Evolutionary conservation across 2,797 vertebrate species (phyloP).

Genomic region (Anolis apletophallus): DNA sequence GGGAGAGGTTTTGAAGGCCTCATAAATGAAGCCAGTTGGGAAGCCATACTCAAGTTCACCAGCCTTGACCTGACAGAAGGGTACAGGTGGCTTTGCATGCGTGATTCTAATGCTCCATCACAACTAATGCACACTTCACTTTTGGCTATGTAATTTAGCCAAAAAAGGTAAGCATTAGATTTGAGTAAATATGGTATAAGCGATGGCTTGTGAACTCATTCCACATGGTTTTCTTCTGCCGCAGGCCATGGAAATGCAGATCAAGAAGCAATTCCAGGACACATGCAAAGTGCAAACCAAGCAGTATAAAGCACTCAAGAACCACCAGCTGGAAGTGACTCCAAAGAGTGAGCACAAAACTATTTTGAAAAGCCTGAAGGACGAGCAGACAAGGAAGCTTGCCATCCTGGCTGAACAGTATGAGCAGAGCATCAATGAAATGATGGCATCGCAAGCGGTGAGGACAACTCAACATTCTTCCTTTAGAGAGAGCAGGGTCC

Average conservation of each 20-base stretch:
- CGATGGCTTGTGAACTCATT: background rate
- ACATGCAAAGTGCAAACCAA: slow-evolving; percentile 99
- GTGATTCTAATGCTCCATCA: too few species aligned
- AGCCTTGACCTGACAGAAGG: too few species aligned
- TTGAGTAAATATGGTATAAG: background rate
- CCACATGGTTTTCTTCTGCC: slow-evolving; percentile 35
- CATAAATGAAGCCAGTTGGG: too few species aligned
- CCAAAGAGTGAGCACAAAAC: slow-evolving; percentile 99
- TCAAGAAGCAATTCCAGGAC: slow-evolving; percentile 99
- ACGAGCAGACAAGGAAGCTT: slow-evolving; percentile 86
- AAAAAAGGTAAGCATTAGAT: too few species aligned
- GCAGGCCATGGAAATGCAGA: slow-evolving; percentile 99
- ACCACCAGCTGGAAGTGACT: slow-evolving; percentile 99
- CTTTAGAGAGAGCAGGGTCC: background rate
- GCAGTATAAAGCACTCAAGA: slow-evolving; percentile 99
- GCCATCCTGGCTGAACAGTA: slow-evolving; percentile 88
- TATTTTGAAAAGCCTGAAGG: slow-evolving; percentile 92
- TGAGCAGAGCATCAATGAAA: slow-evolving; percentile 99
- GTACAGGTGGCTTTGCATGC: too few species aligned
- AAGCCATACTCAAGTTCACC: too few species aligned
- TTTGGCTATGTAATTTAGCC: too few species aligned
- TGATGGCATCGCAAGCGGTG: slow-evolving; percentile 99
- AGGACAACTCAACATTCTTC: slow-evolving; percentile 57
- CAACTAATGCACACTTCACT: too few species aligned
- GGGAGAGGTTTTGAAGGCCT: too few species aligned